These are phyloP conservation scores for Phorcus lineatus DNA, from an alignment of 2,888 invertebrate genomes.

Conservation along the genomic window DNA sequence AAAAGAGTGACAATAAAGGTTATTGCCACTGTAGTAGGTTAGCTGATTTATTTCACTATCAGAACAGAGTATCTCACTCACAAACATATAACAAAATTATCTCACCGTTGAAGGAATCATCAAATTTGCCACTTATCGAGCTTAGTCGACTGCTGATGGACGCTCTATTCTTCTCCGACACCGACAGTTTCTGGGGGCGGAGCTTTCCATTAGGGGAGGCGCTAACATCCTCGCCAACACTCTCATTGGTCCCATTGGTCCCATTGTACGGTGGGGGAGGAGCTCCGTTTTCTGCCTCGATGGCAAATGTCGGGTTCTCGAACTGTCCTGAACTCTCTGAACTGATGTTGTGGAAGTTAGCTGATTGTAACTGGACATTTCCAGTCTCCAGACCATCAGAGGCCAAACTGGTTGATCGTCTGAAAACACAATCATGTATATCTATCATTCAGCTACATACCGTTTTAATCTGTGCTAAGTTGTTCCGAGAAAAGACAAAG, in stretches of 20 bases:
- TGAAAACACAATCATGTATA: neutral
- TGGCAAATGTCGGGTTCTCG: neutral
- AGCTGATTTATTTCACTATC: too few relatives aligned
- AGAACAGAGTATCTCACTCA: too few relatives aligned
- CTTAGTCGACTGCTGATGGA: conserved; percentile 54
- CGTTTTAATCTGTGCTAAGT: too few relatives aligned
- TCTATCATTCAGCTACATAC: too few relatives aligned
- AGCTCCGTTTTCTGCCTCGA: conserved; percentile 50
- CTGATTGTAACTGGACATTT: neutral
- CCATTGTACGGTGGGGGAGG: conserved; percentile 30
- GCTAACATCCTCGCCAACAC: conserved; percentile 21
- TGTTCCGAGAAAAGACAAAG: too few relatives aligned
- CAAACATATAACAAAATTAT: neutral
- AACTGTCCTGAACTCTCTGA: conserved; percentile 25
- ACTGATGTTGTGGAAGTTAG: conserved; percentile 2
- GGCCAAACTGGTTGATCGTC: neutral
- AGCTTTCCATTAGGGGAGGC: conserved; percentile 31
- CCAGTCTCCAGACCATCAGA: neutral
- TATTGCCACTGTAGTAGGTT: too few relatives aligned
- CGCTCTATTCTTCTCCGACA: neutral
- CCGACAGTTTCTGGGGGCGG: conserved; percentile 29
- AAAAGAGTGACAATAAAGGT: too few relatives aligned
- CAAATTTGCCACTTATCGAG: conserved; percentile 54
- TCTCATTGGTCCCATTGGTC: neutral
- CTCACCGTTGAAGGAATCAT: conserved; percentile 56